These are phyloP conservation scores for Lypha dubia DNA, from an alignment of 2,888 invertebrate genomes.

Conservation along the genomic window DNA sequence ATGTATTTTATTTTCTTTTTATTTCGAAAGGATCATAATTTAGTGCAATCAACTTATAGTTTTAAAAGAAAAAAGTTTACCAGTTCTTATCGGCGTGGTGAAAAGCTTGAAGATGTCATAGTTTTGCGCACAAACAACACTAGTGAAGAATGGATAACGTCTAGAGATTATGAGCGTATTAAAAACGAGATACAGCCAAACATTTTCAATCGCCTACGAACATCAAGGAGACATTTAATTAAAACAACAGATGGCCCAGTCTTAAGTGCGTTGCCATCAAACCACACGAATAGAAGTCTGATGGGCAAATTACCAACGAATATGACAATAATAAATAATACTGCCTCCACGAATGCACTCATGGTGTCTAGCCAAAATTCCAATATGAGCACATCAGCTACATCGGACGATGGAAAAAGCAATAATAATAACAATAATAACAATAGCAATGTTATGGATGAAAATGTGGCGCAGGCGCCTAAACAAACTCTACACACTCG, in stretches of 20 bases:
- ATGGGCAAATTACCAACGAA: slow-evolving; percentile 81
- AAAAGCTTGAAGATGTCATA: slow-evolving; percentile 82
- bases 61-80: slow-evolving; percentile 81
- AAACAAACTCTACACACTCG: slow-evolving; percentile 74
- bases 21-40: slow-evolving; percentile 81
- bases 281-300: slow-evolving; percentile 79
- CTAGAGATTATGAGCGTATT: slow-evolving; percentile 78
- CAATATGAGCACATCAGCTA: slow-evolving; percentile 77
- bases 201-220: slow-evolving; percentile 69
- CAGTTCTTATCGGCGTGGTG: slow-evolving; percentile 79
- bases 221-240: slow-evolving; percentile 71
- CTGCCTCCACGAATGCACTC: slow-evolving; percentile 73
- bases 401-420: slow-evolving; percentile 80
- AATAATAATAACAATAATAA: slow-evolving; percentile 73
- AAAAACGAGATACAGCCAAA: slow-evolving; percentile 74
- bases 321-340: slow-evolving; percentile 82
- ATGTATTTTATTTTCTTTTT: slow-evolving; percentile 10
- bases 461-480: slow-evolving; percentile 63
- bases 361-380: slow-evolving; percentile 77
- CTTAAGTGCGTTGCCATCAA: slow-evolving; percentile 33
- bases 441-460: slow-evolving; percentile 60
- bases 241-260: slow-evolving; percentile 6
- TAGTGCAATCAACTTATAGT: slow-evolving; percentile 82
- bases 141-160: slow-evolving; percentile 79
- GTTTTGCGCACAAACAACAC: slow-evolving; percentile 81